A percentile compares a stretch with the other conserved stretches of the same genome.
These are phyloP conservation scores for Heteromormyrus szaboi DNA, from an alignment of 2,797 vertebrate genomes.

Conservation along the genomic window DNA sequence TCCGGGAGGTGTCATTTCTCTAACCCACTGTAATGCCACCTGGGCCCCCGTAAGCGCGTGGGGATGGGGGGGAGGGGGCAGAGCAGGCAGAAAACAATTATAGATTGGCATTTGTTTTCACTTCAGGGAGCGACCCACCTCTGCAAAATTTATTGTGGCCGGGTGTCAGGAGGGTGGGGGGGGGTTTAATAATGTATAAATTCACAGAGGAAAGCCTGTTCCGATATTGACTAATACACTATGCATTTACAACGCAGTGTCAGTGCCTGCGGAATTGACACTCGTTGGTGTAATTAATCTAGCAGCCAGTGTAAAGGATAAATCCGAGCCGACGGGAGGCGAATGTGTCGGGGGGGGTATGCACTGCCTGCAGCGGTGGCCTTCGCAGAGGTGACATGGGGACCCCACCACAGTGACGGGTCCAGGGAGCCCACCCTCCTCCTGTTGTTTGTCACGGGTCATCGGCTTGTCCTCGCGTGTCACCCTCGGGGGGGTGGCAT, in stretches of 20 bases:
- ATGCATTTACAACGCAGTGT: slow-evolving; percentile 69
- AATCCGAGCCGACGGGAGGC: slow-evolving; percentile 48
- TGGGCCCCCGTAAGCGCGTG: slow-evolving; percentile 33
- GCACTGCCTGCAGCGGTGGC: not conserved
- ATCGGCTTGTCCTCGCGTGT: slow-evolving; percentile 45
- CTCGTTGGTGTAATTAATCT: slow-evolving; percentile 64
- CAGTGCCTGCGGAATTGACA: slow-evolving; percentile 51
- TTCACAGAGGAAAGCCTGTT: slow-evolving; percentile 66
- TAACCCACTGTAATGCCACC: slow-evolving; percentile 18
- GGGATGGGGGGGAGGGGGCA: slow-evolving; percentile 15
- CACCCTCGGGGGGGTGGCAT: not conserved
- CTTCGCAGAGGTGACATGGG: not conserved
- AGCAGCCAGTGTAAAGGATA: slow-evolving; percentile 45
- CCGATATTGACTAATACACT: slow-evolving; percentile 68
- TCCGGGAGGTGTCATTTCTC: slow-evolving; percentile 26
- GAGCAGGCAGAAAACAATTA: slow-evolving; percentile 54
- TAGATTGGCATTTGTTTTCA: slow-evolving; percentile 67
- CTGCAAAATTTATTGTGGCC: slow-evolving; percentile 54
- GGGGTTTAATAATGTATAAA: slow-evolving; percentile 63
- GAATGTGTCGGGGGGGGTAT: slow-evolving; percentile 19
- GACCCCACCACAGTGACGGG: slow-evolving; percentile 14
- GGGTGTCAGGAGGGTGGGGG: slow-evolving; percentile 37
- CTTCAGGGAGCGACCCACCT: slow-evolving; percentile 55
- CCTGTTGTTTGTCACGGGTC: slow-evolving; percentile 60
- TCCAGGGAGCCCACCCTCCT: slow-evolving; percentile 31